Percentiles rank a stretch among this genome's conserved stretches.
Conservation (phyloP, 1,140 invertebrate genomes). For the Heliothis subflexa region DNA sequence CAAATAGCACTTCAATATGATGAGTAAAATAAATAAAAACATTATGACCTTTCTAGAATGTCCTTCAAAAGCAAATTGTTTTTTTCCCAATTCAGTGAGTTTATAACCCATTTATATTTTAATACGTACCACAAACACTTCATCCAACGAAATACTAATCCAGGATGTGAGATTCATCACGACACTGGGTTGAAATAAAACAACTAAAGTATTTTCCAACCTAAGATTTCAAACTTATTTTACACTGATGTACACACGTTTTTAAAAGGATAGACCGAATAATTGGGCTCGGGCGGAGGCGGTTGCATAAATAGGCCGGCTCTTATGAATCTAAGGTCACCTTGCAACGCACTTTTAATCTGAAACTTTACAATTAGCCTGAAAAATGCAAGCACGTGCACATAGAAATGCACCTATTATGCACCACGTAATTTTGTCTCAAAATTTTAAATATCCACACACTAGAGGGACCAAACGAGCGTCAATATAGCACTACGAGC, state of each 20-base stretch:
- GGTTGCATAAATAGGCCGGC: conserved; percentile 10
- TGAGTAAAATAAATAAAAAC: conserved; percentile 45
- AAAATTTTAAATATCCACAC: conserved; percentile 39
- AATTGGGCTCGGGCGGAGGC: conserved; percentile 4
- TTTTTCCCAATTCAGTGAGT: background rate
- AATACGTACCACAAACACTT: conserved; percentile 74
- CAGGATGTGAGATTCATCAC: conserved; percentile 54
- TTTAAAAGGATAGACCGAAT: conserved; percentile 42
- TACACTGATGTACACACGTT: conserved; percentile 55
- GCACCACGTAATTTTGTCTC: conserved; percentile 61
- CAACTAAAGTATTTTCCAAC: conserved; percentile 74
- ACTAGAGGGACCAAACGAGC: conserved; percentile 10
- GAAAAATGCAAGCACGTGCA: conserved; percentile 84
- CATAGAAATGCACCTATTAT: conserved; percentile 75
- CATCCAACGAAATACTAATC: conserved; percentile 65
- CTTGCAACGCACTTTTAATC: conserved; percentile 57
- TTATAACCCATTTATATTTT: background rate
- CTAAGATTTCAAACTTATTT: conserved; percentile 65
- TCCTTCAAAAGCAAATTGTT: conserved; percentile 58
- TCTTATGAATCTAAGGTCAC: conserved; percentile 49
- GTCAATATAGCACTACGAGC: conserved; percentile 33
- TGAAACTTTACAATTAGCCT: conserved; percentile 74
- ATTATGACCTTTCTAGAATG: conserved; percentile 64
- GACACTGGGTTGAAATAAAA: conserved; percentile 63
- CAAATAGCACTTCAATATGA: background rate